Evolutionary conservation across 2,888 invertebrate species (phyloP).

Genomic region (Ochropleura leucogaster): DNA sequence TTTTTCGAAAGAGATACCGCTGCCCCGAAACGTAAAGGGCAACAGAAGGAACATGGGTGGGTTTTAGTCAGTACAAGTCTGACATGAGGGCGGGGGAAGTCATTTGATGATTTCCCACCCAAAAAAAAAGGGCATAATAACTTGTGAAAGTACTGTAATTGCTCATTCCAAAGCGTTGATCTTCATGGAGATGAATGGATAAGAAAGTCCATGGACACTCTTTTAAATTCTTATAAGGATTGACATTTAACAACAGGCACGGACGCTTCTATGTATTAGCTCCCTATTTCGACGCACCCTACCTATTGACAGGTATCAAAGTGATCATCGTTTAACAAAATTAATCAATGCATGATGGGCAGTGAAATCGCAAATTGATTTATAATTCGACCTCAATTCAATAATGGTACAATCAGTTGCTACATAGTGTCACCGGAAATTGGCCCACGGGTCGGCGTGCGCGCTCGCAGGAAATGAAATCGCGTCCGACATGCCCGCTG

Average conservation of each 20-base stretch:
- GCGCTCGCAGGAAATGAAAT: conserved; percentile 88
- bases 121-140: no score
- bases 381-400: conserved; percentile 66
- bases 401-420: conserved; percentile 72
- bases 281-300: not conserved
- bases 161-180: no score
- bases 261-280: not conserved
- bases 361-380: conserved; percentile 68
- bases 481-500: conserved; percentile 85
- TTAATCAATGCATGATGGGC: conserved; percentile 35
- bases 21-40: no score
- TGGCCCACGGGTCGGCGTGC: conserved; percentile 85
- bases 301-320: conserved; percentile 4
- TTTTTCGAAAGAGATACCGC: no score
- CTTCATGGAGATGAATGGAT: no score
- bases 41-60: no score
- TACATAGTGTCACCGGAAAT: conserved; percentile 82
- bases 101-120: no score
- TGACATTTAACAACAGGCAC: not conserved
- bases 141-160: no score
- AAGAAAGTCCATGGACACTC: no score
- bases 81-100: no score
- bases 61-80: no score
- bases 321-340: conserved; percentile 22
- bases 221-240: not conserved